phyloP scores from a whole-genome alignment of 2,888 invertebrate genomes.

The Cantharis lateralis region DNA sequence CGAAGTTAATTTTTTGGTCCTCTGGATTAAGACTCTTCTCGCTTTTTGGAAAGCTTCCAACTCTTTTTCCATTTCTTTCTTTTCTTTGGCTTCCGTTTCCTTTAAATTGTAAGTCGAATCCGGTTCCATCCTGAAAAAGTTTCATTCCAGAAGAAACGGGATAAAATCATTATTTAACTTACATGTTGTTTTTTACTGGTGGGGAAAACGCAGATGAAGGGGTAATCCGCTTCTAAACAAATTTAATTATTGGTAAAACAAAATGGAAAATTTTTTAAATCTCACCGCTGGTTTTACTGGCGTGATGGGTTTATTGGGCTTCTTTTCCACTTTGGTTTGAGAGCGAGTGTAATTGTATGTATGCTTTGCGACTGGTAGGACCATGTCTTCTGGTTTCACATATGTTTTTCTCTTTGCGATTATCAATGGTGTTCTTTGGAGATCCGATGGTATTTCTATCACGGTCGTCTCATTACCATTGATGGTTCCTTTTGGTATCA shows the following conservation, averaged over 20 bases:
- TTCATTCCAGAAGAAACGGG: background rate
- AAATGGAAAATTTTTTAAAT: background rate
- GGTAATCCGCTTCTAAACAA: background rate
- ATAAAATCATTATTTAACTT: background rate
- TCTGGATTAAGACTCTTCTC: conserved; percentile 39
- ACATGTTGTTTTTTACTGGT: background rate
- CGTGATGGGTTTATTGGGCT: background rate
- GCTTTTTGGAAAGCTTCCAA: conserved; percentile 43
- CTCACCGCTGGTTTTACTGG: background rate
- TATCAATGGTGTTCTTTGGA: background rate
- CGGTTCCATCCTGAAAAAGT: background rate
- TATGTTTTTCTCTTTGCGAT: background rate
- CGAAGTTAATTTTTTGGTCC: conserved; percentile 8
- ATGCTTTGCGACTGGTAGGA: background rate
- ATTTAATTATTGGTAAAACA: background rate
- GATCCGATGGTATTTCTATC: conserved; percentile 11
- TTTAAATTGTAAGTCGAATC: conserved; percentile 23
- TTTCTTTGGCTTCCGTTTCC: conserved; percentile 39
- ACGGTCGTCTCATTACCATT: conserved; percentile 10
- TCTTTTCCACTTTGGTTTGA: background rate
- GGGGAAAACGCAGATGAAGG: background rate
- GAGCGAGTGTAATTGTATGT: background rate
- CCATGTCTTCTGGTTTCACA: background rate
- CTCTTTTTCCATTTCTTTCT: conserved; percentile 36
- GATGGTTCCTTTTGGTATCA: conserved; percentile 17